A percentile compares a stretch with the other conserved stretches of the same genome.
These are phyloP conservation scores for Enteromius argenteus DNA, from an alignment of 2,797 vertebrate genomes.

Conservation along the genomic window DNA sequence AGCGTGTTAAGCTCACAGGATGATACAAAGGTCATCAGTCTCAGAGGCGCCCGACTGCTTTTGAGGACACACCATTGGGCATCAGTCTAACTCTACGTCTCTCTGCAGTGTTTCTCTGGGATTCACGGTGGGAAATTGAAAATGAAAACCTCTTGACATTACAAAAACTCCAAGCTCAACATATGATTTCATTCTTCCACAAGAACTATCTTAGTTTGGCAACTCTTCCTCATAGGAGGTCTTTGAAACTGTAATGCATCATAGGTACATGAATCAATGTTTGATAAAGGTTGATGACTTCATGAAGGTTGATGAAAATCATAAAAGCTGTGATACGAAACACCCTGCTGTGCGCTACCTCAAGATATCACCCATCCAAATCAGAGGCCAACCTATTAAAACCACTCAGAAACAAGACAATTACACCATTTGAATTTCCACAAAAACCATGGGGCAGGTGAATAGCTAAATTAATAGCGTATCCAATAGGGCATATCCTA, in stretches of 20 bases:
- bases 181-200: constrained; percentile 36
- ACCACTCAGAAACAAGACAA: constrained; percentile 12
- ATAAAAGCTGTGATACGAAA: constrained; percentile 14
- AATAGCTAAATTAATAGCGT: constrained; percentile 69
- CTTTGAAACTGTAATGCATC: constrained; percentile 1
- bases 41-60: constrained; percentile 74
- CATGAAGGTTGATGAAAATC: constrained; percentile 21
- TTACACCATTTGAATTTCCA: constrained; percentile 17
- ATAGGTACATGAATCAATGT: constrained; percentile 3
- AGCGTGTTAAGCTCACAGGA: constrained; percentile 76
- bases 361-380: background rate
- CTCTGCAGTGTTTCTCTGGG: constrained; percentile 67
- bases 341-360: background rate
- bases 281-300: constrained; percentile 15
- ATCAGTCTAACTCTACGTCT: constrained; percentile 74
- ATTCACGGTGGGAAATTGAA: constrained; percentile 67
- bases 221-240: background rate
- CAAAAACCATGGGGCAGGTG: constrained; percentile 46
- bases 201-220: constrained; percentile 10
- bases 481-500: constrained; percentile 56
- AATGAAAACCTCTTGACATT: constrained; percentile 67
- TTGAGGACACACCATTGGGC: constrained; percentile 70
- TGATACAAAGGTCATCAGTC: constrained; percentile 75
- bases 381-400: constrained; percentile 13
- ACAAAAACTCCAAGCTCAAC: constrained; percentile 56